Evolutionary conservation across 2,888 invertebrate genomes (phyloP), one percentile per base, ranked within the genome.

Genomic region (Temnothorax rugatulus): DNA sequence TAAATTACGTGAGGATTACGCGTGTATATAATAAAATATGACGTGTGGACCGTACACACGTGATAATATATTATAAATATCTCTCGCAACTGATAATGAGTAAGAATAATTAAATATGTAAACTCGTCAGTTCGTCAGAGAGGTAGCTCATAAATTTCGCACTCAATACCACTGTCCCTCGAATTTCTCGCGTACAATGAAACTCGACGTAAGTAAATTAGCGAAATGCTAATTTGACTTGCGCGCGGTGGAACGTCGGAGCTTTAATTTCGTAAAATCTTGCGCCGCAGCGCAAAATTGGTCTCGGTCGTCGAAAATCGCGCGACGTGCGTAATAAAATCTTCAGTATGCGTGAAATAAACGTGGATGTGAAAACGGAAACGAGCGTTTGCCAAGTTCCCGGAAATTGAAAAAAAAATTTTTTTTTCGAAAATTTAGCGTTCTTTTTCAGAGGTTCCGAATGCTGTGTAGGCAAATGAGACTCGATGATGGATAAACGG

Each of bases 171-270:
- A 34, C 34, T 34, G 11, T 25, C 21, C 18, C 38, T 18, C 18
- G 73, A 73, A 73, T 73, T 66, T 66, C 44, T 66, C 25, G 34
- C 25, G 73, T 29, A 74, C 41, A 44, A 74, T 59, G 25, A 29
- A 74, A 29, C 41, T 44, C 57, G 41, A 75, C n/a, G 13, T 61
- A 47, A 61, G 44, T 59, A 61, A 61, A 44, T 44, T 61, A 61
- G 41, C 61, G 34, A 50, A 63, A 63, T 38, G 34, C 44, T 63
- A 76, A 38, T 76, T 47, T 21, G 34, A 63, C 50, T 50, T 15
- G 11, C 13, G 63, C 34, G 1, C 21, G 38, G 18, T 21, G 18
- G 2, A 76, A 50, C 63, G 63, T 76, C 2, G 29, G 21, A 21
- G 15, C 47, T 44, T 61, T 50, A 76, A 50, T 75, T 75, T 21